Conservation (phyloP, 2,888 invertebrate species). For the Cremastobaeus sp. region DNA sequence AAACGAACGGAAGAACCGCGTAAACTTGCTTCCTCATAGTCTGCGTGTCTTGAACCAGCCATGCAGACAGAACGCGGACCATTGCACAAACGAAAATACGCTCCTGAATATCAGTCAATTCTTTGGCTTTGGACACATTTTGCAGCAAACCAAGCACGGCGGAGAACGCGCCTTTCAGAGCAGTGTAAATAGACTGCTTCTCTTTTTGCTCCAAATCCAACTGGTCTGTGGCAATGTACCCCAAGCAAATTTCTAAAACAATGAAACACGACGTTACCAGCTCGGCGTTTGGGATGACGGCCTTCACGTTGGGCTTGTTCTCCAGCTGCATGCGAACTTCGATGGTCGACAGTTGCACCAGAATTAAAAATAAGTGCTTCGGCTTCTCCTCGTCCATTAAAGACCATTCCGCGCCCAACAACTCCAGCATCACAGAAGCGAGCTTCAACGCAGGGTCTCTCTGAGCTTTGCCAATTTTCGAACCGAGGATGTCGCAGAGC, state of each 20-base stretch:
- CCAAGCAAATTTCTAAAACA: conserved; percentile 88
- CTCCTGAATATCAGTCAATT: conserved; percentile 84
- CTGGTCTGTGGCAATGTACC: conserved; percentile 88
- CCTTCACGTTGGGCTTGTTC: conserved; percentile 86
- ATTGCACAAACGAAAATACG: conserved; percentile 90
- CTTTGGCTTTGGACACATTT: conserved; percentile 86
- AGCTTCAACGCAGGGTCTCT: conserved; percentile 92
- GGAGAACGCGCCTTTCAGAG: conserved; percentile 92
- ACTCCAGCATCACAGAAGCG: conserved; percentile 88
- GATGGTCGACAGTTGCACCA: conserved; percentile 92
- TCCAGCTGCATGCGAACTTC: conserved; percentile 97
- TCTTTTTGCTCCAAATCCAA: conserved; percentile 93
- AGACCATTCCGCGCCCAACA: conserved; percentile 91
- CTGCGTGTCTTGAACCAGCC: conserved; percentile 94
- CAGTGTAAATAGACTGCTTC: conserved; percentile 92
- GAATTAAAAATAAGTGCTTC: conserved; percentile 88
- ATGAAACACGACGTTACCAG: conserved; percentile 90
- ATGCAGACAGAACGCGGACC: conserved; percentile 90
- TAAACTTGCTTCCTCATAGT: conserved; percentile 92
- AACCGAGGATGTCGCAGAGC: conserved; percentile 89
- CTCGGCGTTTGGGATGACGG: conserved; percentile 87
- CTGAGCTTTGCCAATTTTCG: conserved; percentile 92
- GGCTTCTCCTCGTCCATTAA: conserved; percentile 88
- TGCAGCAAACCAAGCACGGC: conserved; percentile 87
- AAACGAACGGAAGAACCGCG: conserved; percentile 88